Evolutionary conservation across 2,888 invertebrate species (phyloP).

Genomic region (Aphidoletes aphidimyza): DNA sequence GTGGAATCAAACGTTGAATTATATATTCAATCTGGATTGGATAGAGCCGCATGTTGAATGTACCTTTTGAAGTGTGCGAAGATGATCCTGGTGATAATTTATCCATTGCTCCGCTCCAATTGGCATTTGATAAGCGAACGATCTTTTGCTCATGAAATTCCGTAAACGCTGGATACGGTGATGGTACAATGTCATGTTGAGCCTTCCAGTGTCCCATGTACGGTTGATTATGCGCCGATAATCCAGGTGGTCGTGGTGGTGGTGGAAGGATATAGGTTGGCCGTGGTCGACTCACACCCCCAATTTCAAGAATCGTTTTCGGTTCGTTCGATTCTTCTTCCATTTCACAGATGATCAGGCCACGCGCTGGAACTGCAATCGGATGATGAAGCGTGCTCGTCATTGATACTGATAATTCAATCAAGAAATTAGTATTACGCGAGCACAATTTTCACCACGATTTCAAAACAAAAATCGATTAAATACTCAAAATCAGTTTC

Average conservation of each 20-base stretch:
- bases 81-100: slow-evolving; percentile 3
- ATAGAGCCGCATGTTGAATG: too few species aligned
- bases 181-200: slow-evolving; percentile 9
- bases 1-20: too few species aligned
- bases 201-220: slow-evolving; percentile 9
- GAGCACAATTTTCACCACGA: too few species aligned
- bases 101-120: not conserved
- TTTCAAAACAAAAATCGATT: not conserved
- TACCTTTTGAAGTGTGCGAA: not conserved
- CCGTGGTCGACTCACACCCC: not conserved
- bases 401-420: not conserved
- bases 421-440: too few species aligned
- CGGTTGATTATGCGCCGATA: not conserved
- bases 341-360: slow-evolving; percentile 22
- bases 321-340: slow-evolving; percentile 24
- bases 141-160: slow-evolving; percentile 10
- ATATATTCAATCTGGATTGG: too few species aligned
- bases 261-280: slow-evolving; percentile 12
- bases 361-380: slow-evolving; percentile 8
- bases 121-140: slow-evolving; percentile 26
- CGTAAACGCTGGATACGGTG: slow-evolving; percentile 18
- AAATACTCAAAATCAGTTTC: not conserved
- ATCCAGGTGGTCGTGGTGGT: not conserved
- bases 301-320: slow-evolving; percentile 24
- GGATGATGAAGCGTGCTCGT: slow-evolving; percentile 31